Conservation (phyloP, 2,113 vertebrate genomes). For the Eretmochelys imbricata region DNA sequence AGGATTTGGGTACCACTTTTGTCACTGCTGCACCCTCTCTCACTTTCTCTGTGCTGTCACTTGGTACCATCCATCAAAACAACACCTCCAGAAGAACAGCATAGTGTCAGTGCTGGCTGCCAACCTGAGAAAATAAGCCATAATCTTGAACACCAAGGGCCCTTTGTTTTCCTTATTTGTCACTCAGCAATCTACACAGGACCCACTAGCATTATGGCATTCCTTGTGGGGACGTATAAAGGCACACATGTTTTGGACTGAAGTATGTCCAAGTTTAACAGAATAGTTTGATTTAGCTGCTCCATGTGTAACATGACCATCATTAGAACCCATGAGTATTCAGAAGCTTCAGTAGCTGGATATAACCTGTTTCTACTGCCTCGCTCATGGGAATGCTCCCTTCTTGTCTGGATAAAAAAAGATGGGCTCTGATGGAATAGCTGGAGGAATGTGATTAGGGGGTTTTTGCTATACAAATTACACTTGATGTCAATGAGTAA, state of each 20-base stretch:
- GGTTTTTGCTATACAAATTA: not conserved
- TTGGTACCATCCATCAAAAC: not conserved
- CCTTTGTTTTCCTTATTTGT: not conserved
- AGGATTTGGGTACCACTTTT: not conserved
- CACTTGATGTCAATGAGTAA: not conserved
- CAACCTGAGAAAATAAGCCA: constrained; percentile 2
- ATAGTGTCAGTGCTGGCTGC: not conserved
- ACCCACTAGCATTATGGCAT: not conserved
- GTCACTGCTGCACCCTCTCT: rapidly evolving
- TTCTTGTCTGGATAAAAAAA: not conserved
- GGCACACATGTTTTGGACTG: not conserved
- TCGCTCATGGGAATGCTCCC: not conserved
- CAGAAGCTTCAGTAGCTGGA: not conserved
- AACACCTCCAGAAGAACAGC: not conserved
- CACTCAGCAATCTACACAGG: not conserved
- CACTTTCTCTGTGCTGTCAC: not conserved
- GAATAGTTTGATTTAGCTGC: not conserved
- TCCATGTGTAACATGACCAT: not conserved
- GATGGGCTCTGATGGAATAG: not conserved
- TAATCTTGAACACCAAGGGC: not conserved
- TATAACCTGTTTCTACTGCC: not conserved
- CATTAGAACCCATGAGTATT: not conserved
- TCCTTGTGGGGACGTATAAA: not conserved
- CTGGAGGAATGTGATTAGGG: not conserved
- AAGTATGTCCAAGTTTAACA: not conserved